Conservation (phyloP, 1,140 invertebrate species). For the Aphidius ervi region DNA sequence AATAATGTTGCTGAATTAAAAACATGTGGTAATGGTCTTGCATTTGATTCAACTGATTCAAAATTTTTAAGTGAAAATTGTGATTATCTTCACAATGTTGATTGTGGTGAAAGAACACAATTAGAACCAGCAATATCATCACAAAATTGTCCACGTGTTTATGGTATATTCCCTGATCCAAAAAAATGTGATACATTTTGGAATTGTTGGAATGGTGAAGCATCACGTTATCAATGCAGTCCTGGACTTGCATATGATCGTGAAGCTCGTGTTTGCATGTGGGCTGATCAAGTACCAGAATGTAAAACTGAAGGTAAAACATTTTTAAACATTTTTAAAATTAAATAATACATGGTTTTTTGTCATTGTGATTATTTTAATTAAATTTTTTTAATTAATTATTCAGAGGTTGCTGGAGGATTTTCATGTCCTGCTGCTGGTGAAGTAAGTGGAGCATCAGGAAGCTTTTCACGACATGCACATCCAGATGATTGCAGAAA, state of each 20-base stretch:
- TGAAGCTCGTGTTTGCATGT: slow-evolving; percentile 89
- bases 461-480: slow-evolving; percentile 89
- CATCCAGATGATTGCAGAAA: slow-evolving; percentile 93
- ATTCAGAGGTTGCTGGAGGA: slow-evolving; percentile 81
- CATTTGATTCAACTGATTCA: slow-evolving; percentile 82
- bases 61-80: slow-evolving; percentile 92
- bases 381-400: neutral
- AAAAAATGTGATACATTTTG: slow-evolving; percentile 89
- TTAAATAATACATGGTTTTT: too few relatives aligned
- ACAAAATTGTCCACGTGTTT: slow-evolving; percentile 79
- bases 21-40: slow-evolving; percentile 90
- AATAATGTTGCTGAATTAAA: slow-evolving; percentile 83
- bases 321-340: too few relatives aligned
- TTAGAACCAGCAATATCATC: slow-evolving; percentile 82
- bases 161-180: slow-evolving; percentile 89
- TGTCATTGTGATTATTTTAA: neutral
- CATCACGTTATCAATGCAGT: slow-evolving; percentile 88
- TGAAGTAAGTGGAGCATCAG: slow-evolving; percentile 70
- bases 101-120: slow-evolving; percentile 82
- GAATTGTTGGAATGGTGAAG: slow-evolving; percentile 94
- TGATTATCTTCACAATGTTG: slow-evolving; percentile 93
- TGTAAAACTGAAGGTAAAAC: slow-evolving; percentile 84
- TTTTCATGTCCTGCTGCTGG: slow-evolving; percentile 81
- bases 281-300: slow-evolving; percentile 89
- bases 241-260: slow-evolving; percentile 90